Percentiles rank a stretch among this genome's conserved stretches.
phyloP scores from a whole-genome alignment of 30 jellyfish, hydroid and myxozoan species.

The Hydractinia symbiolongicarpus region DNA sequence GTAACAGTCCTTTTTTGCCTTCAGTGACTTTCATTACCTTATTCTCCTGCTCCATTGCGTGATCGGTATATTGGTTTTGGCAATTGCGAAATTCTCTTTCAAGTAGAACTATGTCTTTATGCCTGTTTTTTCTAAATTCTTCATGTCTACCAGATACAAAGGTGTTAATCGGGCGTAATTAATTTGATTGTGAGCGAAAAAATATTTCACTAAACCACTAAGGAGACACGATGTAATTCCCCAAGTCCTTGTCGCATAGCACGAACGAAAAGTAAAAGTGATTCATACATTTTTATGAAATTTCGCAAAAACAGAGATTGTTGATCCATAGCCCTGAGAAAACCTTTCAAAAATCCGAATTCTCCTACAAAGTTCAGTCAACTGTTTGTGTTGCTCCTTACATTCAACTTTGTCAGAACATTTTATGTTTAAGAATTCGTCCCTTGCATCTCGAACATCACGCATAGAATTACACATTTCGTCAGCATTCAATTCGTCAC shows the following conservation, averaged over 20 bases:
- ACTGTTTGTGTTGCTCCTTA: no score
- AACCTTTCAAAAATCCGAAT: no score
- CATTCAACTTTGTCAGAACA: no score
- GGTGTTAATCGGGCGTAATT: conserved; percentile 25
- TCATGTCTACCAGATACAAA: conserved; percentile 15
- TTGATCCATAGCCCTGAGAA: no score
- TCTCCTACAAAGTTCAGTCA: no score
- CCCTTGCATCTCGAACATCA: no score
- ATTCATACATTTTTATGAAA: no score
- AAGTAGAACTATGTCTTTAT: conserved; percentile 15
- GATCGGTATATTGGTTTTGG: conserved; percentile 38
- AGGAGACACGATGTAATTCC: conserved; percentile 26
- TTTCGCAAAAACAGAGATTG: no score
- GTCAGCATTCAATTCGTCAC: no score
- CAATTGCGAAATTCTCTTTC: conserved; percentile 29
- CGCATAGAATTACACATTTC: no score
- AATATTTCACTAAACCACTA: not conserved
- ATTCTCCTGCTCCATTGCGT: conserved; percentile 56
- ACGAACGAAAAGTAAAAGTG: conserved; percentile 23
- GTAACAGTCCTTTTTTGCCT: not conserved
- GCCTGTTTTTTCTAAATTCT: conserved; percentile 2
- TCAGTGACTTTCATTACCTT: conserved; percentile 25
- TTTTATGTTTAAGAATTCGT: no score
- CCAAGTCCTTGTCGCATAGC: conserved; percentile 36
- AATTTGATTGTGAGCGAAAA: conserved; percentile 18